phyloP scores from a whole-genome alignment of 1,140 invertebrate species.

The Sminthurides bifidus region DNA sequence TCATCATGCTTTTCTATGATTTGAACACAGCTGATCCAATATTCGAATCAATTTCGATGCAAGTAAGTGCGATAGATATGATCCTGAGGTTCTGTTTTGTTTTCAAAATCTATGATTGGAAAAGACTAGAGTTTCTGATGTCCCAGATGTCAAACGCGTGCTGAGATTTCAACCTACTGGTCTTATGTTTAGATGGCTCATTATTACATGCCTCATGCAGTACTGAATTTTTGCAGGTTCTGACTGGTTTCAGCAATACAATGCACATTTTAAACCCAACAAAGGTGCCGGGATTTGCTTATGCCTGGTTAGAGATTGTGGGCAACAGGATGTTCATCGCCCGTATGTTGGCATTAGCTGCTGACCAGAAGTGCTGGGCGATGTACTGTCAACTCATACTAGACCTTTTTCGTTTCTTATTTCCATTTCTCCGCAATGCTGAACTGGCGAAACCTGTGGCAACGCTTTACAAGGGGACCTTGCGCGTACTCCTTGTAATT shows the following conservation, averaged over 20 bases:
- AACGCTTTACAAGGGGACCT: slow-evolving; percentile 86
- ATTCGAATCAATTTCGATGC: slow-evolving; percentile 81
- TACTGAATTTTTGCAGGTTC: slow-evolving; percentile 42
- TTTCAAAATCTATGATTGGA: not conserved
- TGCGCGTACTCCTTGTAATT: slow-evolving; percentile 87
- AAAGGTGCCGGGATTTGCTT: slow-evolving; percentile 93
- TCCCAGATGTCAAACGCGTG: too few relatives aligned
- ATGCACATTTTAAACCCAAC: slow-evolving; percentile 81
- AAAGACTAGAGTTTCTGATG: not conserved
- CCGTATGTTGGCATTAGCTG: slow-evolving; percentile 77
- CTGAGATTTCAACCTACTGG: too few relatives aligned
- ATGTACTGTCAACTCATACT: slow-evolving; percentile 84
- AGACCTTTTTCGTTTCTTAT: slow-evolving; percentile 91
- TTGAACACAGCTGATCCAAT: slow-evolving; percentile 85
- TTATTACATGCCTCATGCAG: not conserved
- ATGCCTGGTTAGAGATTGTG: slow-evolving; percentile 94
- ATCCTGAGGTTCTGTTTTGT: not conserved
- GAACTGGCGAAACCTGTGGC: slow-evolving; percentile 87
- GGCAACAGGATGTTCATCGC: slow-evolving; percentile 94
- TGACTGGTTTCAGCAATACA: slow-evolving; percentile 83
- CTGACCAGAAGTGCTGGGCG: slow-evolving; percentile 62
- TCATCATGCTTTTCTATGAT: slow-evolving; percentile 94
- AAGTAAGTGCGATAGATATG: slow-evolving; percentile 40
- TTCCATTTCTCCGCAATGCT: slow-evolving; percentile 92
- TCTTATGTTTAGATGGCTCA: not conserved